Evolutionary conservation across 2,113 vertebrate species (phyloP), one percentile per base, ranked within the genome.

Genomic region (Haplochromis vanheusdeni): DNA sequence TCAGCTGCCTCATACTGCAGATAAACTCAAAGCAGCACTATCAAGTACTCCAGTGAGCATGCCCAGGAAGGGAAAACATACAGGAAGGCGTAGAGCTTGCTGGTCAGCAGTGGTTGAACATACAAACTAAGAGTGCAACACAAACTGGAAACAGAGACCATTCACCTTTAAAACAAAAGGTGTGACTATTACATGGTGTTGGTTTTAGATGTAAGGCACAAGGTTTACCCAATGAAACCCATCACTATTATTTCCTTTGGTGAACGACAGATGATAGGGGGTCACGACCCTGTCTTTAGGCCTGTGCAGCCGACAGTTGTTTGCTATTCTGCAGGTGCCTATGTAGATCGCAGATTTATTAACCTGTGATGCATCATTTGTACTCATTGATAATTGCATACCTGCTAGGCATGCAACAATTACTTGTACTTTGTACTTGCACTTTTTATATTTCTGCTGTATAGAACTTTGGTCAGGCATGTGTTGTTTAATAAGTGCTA

Each of bases 221-320:
- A 60, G 26, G 14, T 60, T 31, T 60, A 31, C 26, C 56, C 56
- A 31, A 31, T 60, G 56, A 31, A 60, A 60, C 2, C 26, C 56
- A 60, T 17, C 26, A 60, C 26, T 17, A 60, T 31, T 60, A 60
- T 60, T 60, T 60, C 26, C 26, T 60, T 60, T 60, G 16, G 56
- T 60, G 56, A 60, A 9, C 2, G 0, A 0, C 14, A 31, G 56
- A 60, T 60, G 26, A 60, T 9, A 60, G 8, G 8, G 56, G 1
- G 56, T 31, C 56, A 9, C 2, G 3, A 17, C 1, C 14, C 26
- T 60, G 56, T 60, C 26, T 60, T 60, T 60, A 60, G 26, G 56
- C 26, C 8, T 60, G 56, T 31, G 14, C 56, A 17, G 26, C 26
- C 8, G 5, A 31, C 56, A 60, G 56, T 0, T 60, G 26, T 60